Evolutionary conservation across 92 coral and sea anemone species (phyloP).

Genomic region (Epizoanthus stellaris): DNA sequence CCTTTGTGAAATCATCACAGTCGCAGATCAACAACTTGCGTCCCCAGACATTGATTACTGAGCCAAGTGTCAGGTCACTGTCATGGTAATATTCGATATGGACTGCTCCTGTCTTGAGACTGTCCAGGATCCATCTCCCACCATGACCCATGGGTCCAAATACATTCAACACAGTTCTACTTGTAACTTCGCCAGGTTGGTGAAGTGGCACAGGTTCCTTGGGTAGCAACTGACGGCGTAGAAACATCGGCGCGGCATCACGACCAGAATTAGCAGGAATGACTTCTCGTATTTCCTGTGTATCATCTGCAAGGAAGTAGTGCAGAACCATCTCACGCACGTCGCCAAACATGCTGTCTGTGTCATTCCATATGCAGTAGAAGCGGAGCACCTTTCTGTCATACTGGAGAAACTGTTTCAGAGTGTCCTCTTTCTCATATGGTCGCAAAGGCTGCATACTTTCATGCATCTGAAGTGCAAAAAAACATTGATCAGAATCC

Average conservation of each 20-base stretch:
- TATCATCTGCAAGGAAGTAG: constrained; percentile 97
- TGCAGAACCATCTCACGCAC: constrained; percentile 92
- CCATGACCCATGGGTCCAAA: constrained; percentile 99
- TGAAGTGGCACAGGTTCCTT: constrained; percentile 89
- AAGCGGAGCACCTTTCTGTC: constrained; percentile 92
- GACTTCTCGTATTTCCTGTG: constrained; percentile 92
- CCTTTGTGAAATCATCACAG: constrained; percentile 97
- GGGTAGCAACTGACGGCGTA: constrained; percentile 87
- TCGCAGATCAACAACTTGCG: constrained; percentile 84
- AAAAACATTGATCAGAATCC: not conserved
- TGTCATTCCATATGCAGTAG: constrained; percentile 96
- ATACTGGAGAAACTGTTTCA: constrained; percentile 92
- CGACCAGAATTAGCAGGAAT: constrained; percentile 93
- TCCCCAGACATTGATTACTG: constrained; percentile 94
- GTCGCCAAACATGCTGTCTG: constrained; percentile 98
- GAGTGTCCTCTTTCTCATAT: constrained; percentile 96
- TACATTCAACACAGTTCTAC: constrained; percentile 96
- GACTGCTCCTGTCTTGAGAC: constrained; percentile 98
- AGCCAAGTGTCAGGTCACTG: constrained; percentile 90
- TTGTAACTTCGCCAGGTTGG: constrained; percentile 96
- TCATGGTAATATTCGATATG: constrained; percentile 89
- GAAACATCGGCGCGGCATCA: constrained; percentile 98
- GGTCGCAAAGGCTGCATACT: constrained; percentile 99
- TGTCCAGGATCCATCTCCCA: constrained; percentile 96
- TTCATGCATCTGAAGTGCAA: constrained; percentile 75